Percentiles rank a stretch among this genome's conserved stretches.
Conservation (phyloP, 1,140 invertebrate species). For the Drosophila dunni region DNA sequence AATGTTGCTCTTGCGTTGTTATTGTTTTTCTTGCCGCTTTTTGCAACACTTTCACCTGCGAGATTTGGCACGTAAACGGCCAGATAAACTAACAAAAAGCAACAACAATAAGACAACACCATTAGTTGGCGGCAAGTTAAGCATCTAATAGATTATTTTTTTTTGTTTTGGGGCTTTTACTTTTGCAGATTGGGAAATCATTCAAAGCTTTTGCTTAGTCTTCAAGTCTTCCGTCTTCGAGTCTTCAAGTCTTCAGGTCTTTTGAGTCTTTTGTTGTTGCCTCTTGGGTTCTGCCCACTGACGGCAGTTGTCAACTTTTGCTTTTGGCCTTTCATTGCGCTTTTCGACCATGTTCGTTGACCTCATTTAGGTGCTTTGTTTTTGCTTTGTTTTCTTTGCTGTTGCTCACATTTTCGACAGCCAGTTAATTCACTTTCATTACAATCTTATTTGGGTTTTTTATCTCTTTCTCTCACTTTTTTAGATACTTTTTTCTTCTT, state of each 20-base stretch:
- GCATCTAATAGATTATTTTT: slow-evolving; percentile 34
- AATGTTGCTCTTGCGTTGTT: slow-evolving; percentile 28
- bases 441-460: slow-evolving; percentile 29
- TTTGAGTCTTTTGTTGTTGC: slow-evolving; percentile 27
- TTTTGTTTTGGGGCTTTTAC: slow-evolving; percentile 19
- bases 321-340: slow-evolving; percentile 24
- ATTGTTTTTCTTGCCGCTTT: slow-evolving; percentile 32
- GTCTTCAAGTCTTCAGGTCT: slow-evolving; percentile 8
- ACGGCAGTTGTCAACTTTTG: slow-evolving; percentile 53
- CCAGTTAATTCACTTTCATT: slow-evolving; percentile 75
- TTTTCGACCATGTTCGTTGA: slow-evolving; percentile 66
- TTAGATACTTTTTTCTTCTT: background rate
- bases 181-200: slow-evolving; percentile 57
- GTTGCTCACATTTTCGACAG: slow-evolving; percentile 44
- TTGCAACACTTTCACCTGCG: slow-evolving; percentile 80
- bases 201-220: slow-evolving; percentile 53
- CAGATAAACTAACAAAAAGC: slow-evolving; percentile 60
- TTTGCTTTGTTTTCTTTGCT: slow-evolving; percentile 21
- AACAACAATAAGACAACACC: slow-evolving; percentile 22
- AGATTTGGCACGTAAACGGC: slow-evolving; percentile 77
- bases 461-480: background rate
- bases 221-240: background rate
- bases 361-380: slow-evolving; percentile 46
- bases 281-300: slow-evolving; percentile 58
- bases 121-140: slow-evolving; percentile 47